Evolutionary conservation across 2,113 vertebrate genomes (phyloP), one percentile per base, ranked within the genome.

Genomic region (Oenanthe melanoleuca): DNA sequence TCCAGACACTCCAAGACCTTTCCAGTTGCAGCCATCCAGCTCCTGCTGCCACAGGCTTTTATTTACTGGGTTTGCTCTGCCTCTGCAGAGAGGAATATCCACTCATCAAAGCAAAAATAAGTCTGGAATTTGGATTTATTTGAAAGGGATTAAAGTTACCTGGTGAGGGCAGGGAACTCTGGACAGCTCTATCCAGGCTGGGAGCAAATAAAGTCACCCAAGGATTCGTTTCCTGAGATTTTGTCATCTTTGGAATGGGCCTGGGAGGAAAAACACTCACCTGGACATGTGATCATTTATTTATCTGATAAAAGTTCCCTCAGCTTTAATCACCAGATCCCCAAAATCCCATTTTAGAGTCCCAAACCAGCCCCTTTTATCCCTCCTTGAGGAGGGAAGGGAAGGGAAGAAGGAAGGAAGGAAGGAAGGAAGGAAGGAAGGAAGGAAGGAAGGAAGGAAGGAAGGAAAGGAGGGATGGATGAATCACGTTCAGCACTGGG

Each of bases 11-110:
- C 91, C 15, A 4, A 95, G 91, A 94, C 88, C 93, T 96, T 97
- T 97, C 94, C 86, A 87, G 91, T 25, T 83, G 66, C 72, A 80
- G 82, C 80, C 96, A 87, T 86, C 91, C 86, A 86, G 94, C 94
- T 88, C 20, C 88, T 1, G 50, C 75, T 34, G n/a, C 69, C 22
- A 14, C 69, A 34, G 79, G 87, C 37, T 66, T 8, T 91, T 47
- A 69, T 96, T 92, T 91, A 26, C 80, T 38, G 69, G 80, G 42
- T 69, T 74, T 31, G 37, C 31, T 73, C 40, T 13, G 47, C 86
- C 73, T 65, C 85, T 34, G 57, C 42, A 71, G 50, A 77, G 60
- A 33, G 65, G 42, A 63, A 63, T 95, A 92, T 12, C 69, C 24
- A 6, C 67, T 34, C 61, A 5, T 11, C 4, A 0, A 55, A 86